Evolutionary conservation across 23 tunicate species (phyloP), one percentile per base, ranked within the genome.

Genomic region (Halocynthia aurantium): DNA sequence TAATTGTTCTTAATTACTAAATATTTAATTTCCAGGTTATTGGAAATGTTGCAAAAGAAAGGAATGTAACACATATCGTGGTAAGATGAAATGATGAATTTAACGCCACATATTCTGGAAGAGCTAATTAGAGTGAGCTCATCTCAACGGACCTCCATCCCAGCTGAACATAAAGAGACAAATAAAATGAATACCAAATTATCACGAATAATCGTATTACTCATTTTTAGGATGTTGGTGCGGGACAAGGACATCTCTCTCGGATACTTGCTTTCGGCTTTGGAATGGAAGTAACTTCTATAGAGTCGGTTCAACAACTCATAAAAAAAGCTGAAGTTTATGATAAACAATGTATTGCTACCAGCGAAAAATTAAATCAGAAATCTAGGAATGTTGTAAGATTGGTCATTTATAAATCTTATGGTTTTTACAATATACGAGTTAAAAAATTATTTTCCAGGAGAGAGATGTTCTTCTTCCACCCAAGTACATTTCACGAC

Each of bases 191-290:
- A n/a, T n/a, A n/a, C n/a, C n/a, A n/a, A n/a, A n/a, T n/a, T n/a
- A n/a, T n/a, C n/a, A n/a, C n/a, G n/a, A n/a, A n/a, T n/a, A n/a
- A n/a, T n/a, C n/a, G n/a, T n/a, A 31, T 31, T 31, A 31, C 44
- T 31, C 44, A 31, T 31, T 31, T 31, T 40, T 57, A 84, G 89
- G 96, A 89, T 69, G 73, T 84, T 22, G 96, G 96, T 12, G 80
- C 96, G 52, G 96, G 96, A 15, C 96, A 89, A 76, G 96, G 96
- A 6, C 96, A 89, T 63, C 75, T 89, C 22, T 85, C 96, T n/a
- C 74, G 96, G 49, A 13, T 75, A n/a, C 61, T 89, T 6, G 58
- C 77, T 22, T 8, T 89, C 9, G 82, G 84, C 8, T 55, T 76
- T 74, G 76, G 70, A 15, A 53, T 85, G n/a, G 79, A 82, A n/a